phyloP scores from a whole-genome alignment of 2,888 invertebrate genomes.

The Loripinus fragilis region DNA sequence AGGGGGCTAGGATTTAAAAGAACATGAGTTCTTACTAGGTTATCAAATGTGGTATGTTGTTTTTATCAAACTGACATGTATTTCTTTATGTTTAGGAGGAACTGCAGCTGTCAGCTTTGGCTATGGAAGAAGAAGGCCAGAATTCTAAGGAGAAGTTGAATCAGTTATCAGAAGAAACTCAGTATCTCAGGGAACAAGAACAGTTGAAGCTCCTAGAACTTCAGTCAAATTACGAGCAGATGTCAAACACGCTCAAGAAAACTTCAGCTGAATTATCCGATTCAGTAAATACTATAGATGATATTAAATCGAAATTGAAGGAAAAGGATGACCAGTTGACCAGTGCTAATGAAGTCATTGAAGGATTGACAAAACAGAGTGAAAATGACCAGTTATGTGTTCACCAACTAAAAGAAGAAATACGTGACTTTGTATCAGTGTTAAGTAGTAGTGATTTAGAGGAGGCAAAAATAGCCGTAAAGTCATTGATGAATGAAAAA shows the following conservation, averaged over 20 bases:
- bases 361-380: slow-evolving; percentile 34
- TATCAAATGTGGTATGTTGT: too few relatives aligned
- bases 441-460: slow-evolving; percentile 15
- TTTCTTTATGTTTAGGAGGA: slow-evolving; percentile 3
- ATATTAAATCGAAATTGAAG: neutral
- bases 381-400: slow-evolving; percentile 22
- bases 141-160: neutral
- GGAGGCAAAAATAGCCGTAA: slow-evolving; percentile 1
- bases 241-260: neutral
- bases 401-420: slow-evolving; percentile 23
- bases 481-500: neutral
- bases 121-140: slow-evolving; percentile 9
- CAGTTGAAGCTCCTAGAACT: neutral
- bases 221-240: neutral
- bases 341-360: neutral
- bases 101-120: neutral
- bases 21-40: too few relatives aligned
- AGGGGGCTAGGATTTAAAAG: too few relatives aligned
- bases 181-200: neutral
- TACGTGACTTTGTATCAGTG: slow-evolving; percentile 15
- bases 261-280: slow-evolving; percentile 10
- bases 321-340: slow-evolving; percentile 26
- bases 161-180: slow-evolving; percentile 9
- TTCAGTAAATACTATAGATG: neutral
- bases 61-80: neutral